Percentiles rank a stretch among this genome's conserved stretches.
Conservation (phyloP, 2,888 invertebrate genomes). For the Eupelmus urozonus region DNA sequence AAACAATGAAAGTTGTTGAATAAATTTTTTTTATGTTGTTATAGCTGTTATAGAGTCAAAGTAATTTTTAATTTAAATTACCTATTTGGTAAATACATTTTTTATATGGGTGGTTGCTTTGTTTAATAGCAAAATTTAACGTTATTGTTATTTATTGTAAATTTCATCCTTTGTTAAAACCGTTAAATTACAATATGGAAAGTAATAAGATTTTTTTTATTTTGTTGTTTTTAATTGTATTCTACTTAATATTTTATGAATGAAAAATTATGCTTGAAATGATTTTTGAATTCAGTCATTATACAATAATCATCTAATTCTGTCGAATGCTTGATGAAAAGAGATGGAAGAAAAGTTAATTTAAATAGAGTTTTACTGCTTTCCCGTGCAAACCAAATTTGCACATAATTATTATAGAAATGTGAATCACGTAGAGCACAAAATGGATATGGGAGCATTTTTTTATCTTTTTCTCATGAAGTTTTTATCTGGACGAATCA, state of each 20-base stretch:
- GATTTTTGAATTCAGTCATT: slow-evolving; percentile 16
- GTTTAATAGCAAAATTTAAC: neutral
- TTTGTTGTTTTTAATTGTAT: no score
- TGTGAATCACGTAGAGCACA: slow-evolving; percentile 19
- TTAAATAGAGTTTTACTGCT: slow-evolving; percentile 15
- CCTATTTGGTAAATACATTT: neutral
- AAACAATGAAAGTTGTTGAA: slow-evolving; percentile 4
- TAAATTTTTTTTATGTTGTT: neutral
- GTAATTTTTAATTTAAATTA: neutral
- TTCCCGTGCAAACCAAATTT: slow-evolving; percentile 12
- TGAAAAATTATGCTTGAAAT: no score
- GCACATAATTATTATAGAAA: neutral
- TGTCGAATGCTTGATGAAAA: slow-evolving; percentile 33
- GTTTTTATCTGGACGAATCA: slow-evolving; percentile 4
- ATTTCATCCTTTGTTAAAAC: no score
- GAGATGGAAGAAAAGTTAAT: slow-evolving; percentile 16
- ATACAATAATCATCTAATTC: no score
- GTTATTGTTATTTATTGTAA: neutral
- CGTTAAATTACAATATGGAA: no score
- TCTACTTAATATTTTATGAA: no score
- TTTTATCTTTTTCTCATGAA: slow-evolving; percentile 1
- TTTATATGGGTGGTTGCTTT: neutral
- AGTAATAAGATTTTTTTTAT: no score
- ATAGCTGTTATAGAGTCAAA: neutral
- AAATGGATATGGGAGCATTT: neutral